Evolutionary conservation across 2,113 vertebrate genomes (phyloP), one percentile per base, ranked within the genome.

Genomic region (Geococcyx californianus): DNA sequence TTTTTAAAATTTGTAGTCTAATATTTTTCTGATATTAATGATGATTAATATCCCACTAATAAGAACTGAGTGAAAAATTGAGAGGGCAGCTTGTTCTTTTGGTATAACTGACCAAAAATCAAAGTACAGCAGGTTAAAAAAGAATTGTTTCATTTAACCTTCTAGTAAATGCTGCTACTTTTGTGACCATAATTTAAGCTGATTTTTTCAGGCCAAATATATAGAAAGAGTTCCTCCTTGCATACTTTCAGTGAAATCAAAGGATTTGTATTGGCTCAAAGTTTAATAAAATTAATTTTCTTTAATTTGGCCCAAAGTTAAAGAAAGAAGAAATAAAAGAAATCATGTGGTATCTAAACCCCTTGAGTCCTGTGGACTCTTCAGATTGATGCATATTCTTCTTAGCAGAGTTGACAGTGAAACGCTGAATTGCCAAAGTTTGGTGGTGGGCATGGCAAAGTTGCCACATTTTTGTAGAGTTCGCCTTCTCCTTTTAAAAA

Each of bases 121-220:
- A 60, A 2, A 45, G 42, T 93, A 45, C 25, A 66, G 36, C 8
- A 6, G 58, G 80, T 87, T 96, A 69, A 54, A 6, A 72, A 92
- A 44, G 16, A 36, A 38, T 55, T 81, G 60, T 89, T 97, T 95
- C 44, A 73, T 93, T 96, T 67, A 36, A 54, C 78, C 74, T 89
- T 70, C 66, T 80, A 62, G 18, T 40, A 79, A 92, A 60, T 11
- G 54, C 80, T 95, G 69, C 89, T 83, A 7, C 47, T 95, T 92
- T 60, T 51, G 58, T 84, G 92, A 91, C 70, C 4, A 6, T 4
- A 36, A 47, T 68, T 93, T 76, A 59, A 91, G 81, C 38, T 96
- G 91, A 92, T 96, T 97, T 96, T 97, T 97, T 83, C 47, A 36
- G 85, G 91, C 83, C 72, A 82, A 52, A 42, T 45, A 11, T 54